These are phyloP conservation scores for Zelostemma sp. DNA, from an alignment of 1,140 invertebrate species.

Conservation along the genomic window DNA sequence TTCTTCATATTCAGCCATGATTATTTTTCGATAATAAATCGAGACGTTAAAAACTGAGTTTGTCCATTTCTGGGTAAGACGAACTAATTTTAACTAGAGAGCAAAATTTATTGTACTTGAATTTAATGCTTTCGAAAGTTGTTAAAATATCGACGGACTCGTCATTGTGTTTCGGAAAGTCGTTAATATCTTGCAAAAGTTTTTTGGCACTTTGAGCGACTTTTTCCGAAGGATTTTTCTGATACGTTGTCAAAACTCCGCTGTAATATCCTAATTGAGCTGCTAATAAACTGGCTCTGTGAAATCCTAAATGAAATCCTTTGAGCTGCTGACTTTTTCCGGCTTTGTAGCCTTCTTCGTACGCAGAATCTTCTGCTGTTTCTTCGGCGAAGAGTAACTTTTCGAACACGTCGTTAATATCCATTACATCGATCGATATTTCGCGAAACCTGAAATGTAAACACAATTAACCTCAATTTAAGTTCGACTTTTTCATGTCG, in stretches of 20 bases:
- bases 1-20: slow-evolving; percentile 42
- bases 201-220: slow-evolving; percentile 70
- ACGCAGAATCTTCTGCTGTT: slow-evolving; percentile 54
- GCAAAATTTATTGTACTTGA: slow-evolving; percentile 77
- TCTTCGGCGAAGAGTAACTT: slow-evolving; percentile 63
- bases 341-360: slow-evolving; percentile 56
- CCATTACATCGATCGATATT: slow-evolving; percentile 38
- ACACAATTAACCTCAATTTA: too few species aligned
- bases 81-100: slow-evolving; percentile 75
- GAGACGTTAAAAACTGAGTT: slow-evolving; percentile 67
- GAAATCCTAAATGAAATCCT: slow-evolving; percentile 66
- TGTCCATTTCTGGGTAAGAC: slow-evolving; percentile 68
- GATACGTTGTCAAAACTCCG: slow-evolving; percentile 53
- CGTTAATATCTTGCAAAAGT: slow-evolving; percentile 73
- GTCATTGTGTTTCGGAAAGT: slow-evolving; percentile 77
- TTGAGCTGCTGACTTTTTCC: slow-evolving; percentile 56
- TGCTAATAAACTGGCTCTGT: slow-evolving; percentile 59
- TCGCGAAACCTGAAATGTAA: too few species aligned
- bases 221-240: slow-evolving; percentile 65
- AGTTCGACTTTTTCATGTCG: too few species aligned
- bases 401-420: slow-evolving; percentile 64
- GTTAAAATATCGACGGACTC: slow-evolving; percentile 75
- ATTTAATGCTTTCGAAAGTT: slow-evolving; percentile 74
- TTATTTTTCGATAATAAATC: slow-evolving; percentile 2
- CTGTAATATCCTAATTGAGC: slow-evolving; percentile 64